phyloP scores from a whole-genome alignment of 2,797 vertebrate species.

The Antrozous pallidus region DNA sequence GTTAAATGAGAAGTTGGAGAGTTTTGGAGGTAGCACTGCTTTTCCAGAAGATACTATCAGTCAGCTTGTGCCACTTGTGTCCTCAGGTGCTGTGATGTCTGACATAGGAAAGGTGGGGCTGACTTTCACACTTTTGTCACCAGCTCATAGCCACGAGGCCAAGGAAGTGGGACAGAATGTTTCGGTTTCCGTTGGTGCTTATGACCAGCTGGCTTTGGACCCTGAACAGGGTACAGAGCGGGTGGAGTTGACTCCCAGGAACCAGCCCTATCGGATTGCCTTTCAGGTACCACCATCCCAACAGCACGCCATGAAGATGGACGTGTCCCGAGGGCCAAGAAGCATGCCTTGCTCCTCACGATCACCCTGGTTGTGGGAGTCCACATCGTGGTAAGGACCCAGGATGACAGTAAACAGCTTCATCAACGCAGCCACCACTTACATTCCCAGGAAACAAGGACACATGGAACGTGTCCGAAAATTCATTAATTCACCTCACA shows the following conservation, averaged over 20 bases:
- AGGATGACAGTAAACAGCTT: background rate
- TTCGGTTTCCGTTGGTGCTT: background rate
- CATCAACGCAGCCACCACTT: too few species aligned
- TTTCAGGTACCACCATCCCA: too few species aligned
- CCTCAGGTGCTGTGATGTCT: rapidly evolving
- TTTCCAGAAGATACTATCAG: background rate
- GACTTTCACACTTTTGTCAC: rapidly evolving
- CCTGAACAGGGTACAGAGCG: background rate
- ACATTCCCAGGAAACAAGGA: background rate
- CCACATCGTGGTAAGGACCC: rapidly evolving
- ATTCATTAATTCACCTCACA: background rate
- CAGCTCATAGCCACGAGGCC: rapidly evolving
- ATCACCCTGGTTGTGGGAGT: rapidly evolving
- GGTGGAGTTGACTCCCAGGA: background rate
- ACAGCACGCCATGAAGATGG: rapidly evolving
- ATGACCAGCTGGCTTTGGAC: background rate
- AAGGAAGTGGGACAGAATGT: rapidly evolving
- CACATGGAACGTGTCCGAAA: background rate
- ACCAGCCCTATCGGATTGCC: rapidly evolving
- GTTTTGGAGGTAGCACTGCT: background rate
- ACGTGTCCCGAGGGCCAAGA: background rate
- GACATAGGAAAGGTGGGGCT: background rate
- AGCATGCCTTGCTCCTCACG: rapidly evolving
- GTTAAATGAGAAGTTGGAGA: background rate
- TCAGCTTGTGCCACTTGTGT: rapidly evolving